These are phyloP conservation scores for Grallaria varia DNA, from an alignment of 2,113 vertebrate species.

Conservation along the genomic window DNA sequence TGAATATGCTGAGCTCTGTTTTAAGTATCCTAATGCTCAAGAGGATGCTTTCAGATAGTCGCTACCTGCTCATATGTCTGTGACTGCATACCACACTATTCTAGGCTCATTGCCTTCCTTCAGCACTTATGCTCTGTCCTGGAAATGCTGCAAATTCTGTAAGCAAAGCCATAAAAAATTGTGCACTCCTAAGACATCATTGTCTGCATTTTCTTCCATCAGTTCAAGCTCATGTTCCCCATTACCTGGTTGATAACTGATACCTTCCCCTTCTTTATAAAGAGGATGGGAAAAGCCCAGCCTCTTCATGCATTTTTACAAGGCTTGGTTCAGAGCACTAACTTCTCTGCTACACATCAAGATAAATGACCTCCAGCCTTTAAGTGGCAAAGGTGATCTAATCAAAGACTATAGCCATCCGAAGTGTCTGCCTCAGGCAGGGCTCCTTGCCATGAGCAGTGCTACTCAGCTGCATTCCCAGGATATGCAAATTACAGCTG, in stretches of 20 bases:
- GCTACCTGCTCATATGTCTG: neutral
- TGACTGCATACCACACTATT: neutral
- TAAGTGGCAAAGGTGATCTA: neutral
- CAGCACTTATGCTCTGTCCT: neutral
- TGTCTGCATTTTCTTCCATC: neutral
- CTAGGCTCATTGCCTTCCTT: neutral
- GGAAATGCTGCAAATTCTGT: neutral
- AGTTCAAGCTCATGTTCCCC: neutral
- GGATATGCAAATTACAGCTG: neutral
- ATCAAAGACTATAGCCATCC: neutral
- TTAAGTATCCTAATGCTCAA: neutral
- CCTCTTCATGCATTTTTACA: neutral
- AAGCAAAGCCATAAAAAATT: neutral
- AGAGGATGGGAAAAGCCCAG: neutral
- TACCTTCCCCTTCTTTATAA: neutral
- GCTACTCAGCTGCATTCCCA: neutral
- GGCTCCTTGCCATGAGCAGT: neutral
- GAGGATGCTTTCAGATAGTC: neutral
- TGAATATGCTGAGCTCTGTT: neutral
- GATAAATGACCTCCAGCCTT: neutral
- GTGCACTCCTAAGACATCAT: rapidly evolving
- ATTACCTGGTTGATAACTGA: neutral
- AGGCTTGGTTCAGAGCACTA: neutral
- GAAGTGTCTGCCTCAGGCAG: neutral
- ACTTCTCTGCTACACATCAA: neutral